Percentiles rank a stretch among this genome's conserved stretches.
phyloP scores from a whole-genome alignment of 2,888 invertebrate genomes.

The Nipponacmea schrenckii region DNA sequence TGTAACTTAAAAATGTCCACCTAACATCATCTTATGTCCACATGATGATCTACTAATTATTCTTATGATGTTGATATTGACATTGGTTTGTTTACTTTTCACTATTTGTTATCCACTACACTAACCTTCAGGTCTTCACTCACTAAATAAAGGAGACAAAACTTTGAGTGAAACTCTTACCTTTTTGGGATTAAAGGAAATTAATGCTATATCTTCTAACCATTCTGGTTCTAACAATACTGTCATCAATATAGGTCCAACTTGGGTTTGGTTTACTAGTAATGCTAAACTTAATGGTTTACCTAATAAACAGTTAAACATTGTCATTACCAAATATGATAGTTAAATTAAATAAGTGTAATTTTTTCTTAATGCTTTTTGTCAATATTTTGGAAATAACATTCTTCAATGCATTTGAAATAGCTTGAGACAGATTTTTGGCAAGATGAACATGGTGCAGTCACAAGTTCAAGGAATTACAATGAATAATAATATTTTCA shows the following conservation, averaged over 20 bases:
- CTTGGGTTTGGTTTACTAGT: slow-evolving; percentile 34
- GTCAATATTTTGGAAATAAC: background rate
- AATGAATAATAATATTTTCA: no score
- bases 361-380: no score
- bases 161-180: slow-evolving; percentile 13
- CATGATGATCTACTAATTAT: background rate
- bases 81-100: no score
- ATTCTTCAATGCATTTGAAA: background rate
- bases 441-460: background rate
- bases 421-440: no score
- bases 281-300: slow-evolving; percentile 33
- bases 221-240: slow-evolving; percentile 29
- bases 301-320: slow-evolving; percentile 22
- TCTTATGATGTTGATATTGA: no score
- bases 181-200: slow-evolving; percentile 29
- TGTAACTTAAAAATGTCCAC: no score
- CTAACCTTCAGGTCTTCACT: no score
- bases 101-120: no score
- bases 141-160: no score
- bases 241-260: slow-evolving; percentile 29
- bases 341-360: background rate
- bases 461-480: background rate
- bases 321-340: background rate
- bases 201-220: slow-evolving; percentile 27
- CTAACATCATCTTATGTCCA: background rate